Conservation (phyloP, 2,113 vertebrate species). For the Tyrannus savana region DNA sequence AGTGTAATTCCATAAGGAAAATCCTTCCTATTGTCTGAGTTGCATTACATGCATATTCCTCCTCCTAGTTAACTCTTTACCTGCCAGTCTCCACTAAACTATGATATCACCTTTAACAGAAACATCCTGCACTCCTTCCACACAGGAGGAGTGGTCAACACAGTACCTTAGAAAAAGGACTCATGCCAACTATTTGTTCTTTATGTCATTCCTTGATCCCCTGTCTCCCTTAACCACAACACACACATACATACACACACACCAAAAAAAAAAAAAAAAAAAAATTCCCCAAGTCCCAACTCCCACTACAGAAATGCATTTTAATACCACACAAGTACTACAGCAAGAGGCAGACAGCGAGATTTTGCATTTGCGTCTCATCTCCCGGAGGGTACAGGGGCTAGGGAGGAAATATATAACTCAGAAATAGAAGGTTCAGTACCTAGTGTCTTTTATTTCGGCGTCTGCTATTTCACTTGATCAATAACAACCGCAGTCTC, state of each 20-base stretch:
- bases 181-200: background rate
- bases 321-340: background rate
- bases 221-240: background rate
- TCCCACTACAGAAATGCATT: conserved; percentile 10
- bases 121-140: conserved; percentile 56
- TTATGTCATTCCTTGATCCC: background rate
- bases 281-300: conserved; percentile 27
- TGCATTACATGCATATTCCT: conserved; percentile 88
- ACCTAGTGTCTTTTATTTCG: conserved; percentile 75
- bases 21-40: conserved; percentile 95
- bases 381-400: background rate
- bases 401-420: background rate
- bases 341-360: background rate
- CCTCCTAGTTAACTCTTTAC: conserved; percentile 82
- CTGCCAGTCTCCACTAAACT: conserved; percentile 53
- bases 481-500: conserved; percentile 85
- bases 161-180: background rate
- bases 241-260: background rate
- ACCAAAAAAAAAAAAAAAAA: background rate
- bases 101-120: conserved; percentile 54
- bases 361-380: background rate
- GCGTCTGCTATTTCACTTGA: conserved; percentile 76
- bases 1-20: conserved; percentile 79
- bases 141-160: background rate
- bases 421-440: conserved; percentile 48